phyloP scores from a whole-genome alignment of 2,113 vertebrate species.

The Columba janthina region DNA sequence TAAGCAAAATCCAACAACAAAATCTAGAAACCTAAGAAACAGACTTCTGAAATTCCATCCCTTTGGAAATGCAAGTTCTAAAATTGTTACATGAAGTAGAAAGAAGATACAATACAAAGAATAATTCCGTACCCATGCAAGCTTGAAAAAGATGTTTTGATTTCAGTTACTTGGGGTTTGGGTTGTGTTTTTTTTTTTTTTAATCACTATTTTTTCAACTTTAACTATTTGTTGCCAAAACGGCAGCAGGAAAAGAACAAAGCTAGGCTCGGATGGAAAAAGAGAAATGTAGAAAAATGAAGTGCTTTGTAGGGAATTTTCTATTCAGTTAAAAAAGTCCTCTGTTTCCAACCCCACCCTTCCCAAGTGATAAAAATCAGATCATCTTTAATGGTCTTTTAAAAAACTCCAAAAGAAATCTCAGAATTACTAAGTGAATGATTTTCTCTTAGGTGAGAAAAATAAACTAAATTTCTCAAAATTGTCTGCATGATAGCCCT shows the following conservation, averaged over 20 bases:
- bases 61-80: neutral
- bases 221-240: neutral
- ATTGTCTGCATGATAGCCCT: neutral
- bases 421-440: neutral
- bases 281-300: neutral
- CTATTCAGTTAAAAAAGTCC: neutral
- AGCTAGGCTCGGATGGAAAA: neutral
- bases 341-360: neutral
- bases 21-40: neutral
- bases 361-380: neutral
- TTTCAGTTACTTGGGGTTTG: neutral
- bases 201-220: neutral
- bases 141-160: neutral
- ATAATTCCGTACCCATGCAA: neutral
- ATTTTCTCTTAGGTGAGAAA: neutral
- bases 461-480: neutral
- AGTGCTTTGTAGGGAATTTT: neutral
- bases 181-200: rapidly evolving
- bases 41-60: neutral
- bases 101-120: neutral
- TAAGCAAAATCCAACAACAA: neutral
- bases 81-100: neutral
- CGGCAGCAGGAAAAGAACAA: neutral
- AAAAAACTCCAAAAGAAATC: neutral
- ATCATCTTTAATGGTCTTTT: neutral